phyloP scores from a whole-genome alignment of 2,888 invertebrate species.

The Seladonia tumulorum region DNA sequence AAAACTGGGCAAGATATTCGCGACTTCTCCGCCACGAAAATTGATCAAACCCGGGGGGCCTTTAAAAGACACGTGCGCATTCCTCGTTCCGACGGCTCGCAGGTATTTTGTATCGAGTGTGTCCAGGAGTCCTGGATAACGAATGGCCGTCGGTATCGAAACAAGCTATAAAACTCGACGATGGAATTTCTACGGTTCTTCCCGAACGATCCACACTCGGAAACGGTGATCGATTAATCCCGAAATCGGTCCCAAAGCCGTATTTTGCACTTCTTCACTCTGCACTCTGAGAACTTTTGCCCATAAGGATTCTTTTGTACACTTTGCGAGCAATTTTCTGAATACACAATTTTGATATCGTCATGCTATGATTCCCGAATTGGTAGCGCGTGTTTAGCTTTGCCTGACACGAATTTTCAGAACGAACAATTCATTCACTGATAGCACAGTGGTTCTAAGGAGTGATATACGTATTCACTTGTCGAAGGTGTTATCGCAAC shows the following conservation, averaged over 20 bases:
- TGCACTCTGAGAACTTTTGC: too few relatives aligned
- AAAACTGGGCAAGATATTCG: slow-evolving; percentile 29
- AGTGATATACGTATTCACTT: slow-evolving; percentile 64
- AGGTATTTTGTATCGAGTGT: not conserved
- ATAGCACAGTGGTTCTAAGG: slow-evolving; percentile 58
- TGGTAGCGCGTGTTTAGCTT: too few relatives aligned
- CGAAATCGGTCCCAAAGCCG: not conserved
- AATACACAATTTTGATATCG: too few relatives aligned
- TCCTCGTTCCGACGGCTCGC: not conserved
- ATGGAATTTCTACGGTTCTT: slow-evolving; percentile 43
- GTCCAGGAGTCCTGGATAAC: not conserved
- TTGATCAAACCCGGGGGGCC: slow-evolving; percentile 17
- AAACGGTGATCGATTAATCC: not conserved
- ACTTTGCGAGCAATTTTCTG: not conserved
- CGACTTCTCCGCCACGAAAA: slow-evolving; percentile 18
- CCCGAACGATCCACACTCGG: slow-evolving; percentile 6
- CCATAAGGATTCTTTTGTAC: not conserved
- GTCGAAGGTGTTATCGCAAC: slow-evolving; percentile 61
- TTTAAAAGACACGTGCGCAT: slow-evolving; percentile 8
- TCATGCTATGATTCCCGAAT: not conserved
- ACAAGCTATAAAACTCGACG: slow-evolving; percentile 53
- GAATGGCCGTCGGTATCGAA: slow-evolving; percentile 38
- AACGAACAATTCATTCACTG: slow-evolving; percentile 38
- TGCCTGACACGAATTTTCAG: not conserved
- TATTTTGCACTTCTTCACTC: not conserved